Base-by-base conservation (phyloP, 2,797 vertebrate species). In the Microhierax caerulescens region DNA sequence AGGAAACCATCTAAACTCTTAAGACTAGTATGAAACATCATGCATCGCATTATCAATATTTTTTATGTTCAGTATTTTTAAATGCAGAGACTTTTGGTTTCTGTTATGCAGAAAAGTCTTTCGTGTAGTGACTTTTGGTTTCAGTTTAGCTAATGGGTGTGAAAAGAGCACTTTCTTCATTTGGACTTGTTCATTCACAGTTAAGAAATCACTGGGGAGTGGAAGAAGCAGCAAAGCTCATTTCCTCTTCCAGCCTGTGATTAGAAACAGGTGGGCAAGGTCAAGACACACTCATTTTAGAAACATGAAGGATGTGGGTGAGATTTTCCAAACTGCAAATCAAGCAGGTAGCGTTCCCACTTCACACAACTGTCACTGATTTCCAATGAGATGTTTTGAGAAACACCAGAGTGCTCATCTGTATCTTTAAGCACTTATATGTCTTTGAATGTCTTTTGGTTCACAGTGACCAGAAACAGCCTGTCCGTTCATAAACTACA, bases 181-280 rank as follows among this genome's bases (percentile, higher is more conserved):
- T 94, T 89, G 64, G 32, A 53, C 53, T 54, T 13, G 6, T 92
- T 94, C 95, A 94, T 91, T 93, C 96, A 93, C 93, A 75, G 92
- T 94, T 95, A 89, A 95, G 76, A 97, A 94, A 90, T 92, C 86
- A 78, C 64, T 89, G 13, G 50, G 60, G 89, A 96, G 95, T 95
- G 70, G 90, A 95, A 96, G 96, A 91, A 80, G 84, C 85, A 94
- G 48, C 56, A 85, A 83, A 90, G 78, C 53, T 93, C 20, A 68
- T 92, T 96, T 97, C 95, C 96, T 91, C 45, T 95, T 96, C 91
- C 87, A 95, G 53, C 23, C 75, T 47, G 30, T 77, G 86, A 77
- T 56, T 87, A 85, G 60, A 93, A 96, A 70, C 96, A 96, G 96
- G 94, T 88, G 94, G 93, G 78, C 95, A 96, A 96, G 87, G 91